Conservation (phyloP, 92 coral and sea anemone species). For the Siderastrea radians region DNA sequence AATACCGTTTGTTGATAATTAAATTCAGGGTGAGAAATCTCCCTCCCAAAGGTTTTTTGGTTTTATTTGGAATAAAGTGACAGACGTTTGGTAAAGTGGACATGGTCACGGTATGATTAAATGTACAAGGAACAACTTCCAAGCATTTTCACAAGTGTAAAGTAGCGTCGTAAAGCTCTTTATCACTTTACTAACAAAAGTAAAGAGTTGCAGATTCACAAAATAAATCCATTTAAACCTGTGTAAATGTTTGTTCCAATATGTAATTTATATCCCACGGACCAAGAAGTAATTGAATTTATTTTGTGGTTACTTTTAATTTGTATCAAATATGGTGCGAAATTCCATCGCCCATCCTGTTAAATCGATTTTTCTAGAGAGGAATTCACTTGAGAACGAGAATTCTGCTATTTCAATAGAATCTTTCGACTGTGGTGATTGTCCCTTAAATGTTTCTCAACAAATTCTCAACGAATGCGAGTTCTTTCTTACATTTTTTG, state of each 20-base stretch:
- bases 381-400: neutral
- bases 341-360: neutral
- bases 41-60: neutral
- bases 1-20: neutral
- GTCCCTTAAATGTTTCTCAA: too few species aligned
- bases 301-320: neutral
- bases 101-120: neutral
- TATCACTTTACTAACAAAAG: conserved; percentile 7
- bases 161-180: neutral
- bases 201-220: neutral
- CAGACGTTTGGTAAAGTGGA: neutral
- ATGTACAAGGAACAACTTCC: neutral
- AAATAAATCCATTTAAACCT: neutral
- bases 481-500: too few species aligned
- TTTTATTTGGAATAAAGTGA: too few species aligned
- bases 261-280: conserved; percentile 27
- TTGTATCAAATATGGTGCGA: neutral
- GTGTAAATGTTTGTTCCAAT: neutral
- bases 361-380: neutral
- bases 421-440: too few species aligned
- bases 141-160: neutral
- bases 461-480: too few species aligned
- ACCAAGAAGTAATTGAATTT: conserved; percentile 17
- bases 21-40: neutral
- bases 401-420: neutral